A percentile compares a stretch with the other conserved stretches of the same genome.
Conservation (phyloP, 2,797 vertebrate species). For the Amazonetta brasiliensis region DNA sequence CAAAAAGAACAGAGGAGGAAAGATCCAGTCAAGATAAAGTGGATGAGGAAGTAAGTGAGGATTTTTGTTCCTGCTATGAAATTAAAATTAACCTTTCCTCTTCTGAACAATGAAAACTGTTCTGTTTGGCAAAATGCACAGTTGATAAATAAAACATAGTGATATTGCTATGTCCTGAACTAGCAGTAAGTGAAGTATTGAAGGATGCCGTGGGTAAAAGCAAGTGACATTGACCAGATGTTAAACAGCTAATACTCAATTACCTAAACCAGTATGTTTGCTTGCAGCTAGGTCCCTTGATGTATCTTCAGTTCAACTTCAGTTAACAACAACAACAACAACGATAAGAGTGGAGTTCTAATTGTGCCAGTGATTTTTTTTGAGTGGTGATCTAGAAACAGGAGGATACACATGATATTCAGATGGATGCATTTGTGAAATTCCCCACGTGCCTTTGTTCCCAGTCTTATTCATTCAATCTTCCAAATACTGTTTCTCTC, state of each 20-base stretch:
- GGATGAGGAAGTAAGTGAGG: slow-evolving; percentile 87
- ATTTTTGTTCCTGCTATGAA: background rate
- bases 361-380: background rate
- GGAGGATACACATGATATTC: background rate
- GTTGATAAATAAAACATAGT: background rate
- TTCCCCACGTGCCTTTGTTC: background rate
- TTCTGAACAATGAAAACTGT: background rate
- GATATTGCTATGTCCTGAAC: background rate
- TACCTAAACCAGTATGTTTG: background rate
- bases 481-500: background rate
- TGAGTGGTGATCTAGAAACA: background rate
- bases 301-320: background rate
- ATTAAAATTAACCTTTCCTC: background rate
- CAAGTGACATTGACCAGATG: background rate
- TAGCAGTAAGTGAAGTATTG: background rate
- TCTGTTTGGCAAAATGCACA: background rate
- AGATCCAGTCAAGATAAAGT: slow-evolving; percentile 91
- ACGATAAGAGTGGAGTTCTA: background rate
- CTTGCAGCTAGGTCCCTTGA: background rate
- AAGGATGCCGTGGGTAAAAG: background rate
- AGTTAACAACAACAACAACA: background rate
- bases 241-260: background rate
- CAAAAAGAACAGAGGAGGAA: slow-evolving; percentile 88
- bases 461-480: background rate
- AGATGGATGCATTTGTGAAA: background rate